Evolutionary conservation across 2,888 invertebrate genomes (phyloP), one percentile per base, ranked within the genome.

Genomic region (Suillia variegata): DNA sequence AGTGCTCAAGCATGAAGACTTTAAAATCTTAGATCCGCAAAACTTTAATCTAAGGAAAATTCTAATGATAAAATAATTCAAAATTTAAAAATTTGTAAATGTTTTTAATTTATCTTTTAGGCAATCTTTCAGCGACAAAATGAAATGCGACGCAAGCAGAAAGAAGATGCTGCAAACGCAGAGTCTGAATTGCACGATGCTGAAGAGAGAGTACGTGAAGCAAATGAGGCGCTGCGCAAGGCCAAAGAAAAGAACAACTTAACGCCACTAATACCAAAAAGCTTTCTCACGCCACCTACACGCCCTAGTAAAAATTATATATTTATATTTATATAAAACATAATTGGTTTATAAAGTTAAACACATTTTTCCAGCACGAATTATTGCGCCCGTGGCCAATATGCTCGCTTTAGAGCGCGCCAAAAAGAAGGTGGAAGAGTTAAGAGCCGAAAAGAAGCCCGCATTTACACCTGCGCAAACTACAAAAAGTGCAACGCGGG

Each of bases 301-400:
- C 67, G 63, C 58, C 21, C 59, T 2, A 56, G 67, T 70, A 61
- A 20, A 53, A 60, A 56, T 13, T 42, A 5, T 26, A 15, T 56
- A 34, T 34, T 21, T 33, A 10, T 15, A 50, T 38, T 33, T 2
- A 3, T 5, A 49, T 2, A 49, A 21, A 13, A 38, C 15, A 13
- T 38, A 38, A 4, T 26, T 8, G 13, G 13, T 4, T 52, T 13
- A 2, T 10, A 31, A 52, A 31, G 15, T 20, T 22, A 8, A 21
- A 21, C 26, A 21, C 20, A 13, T 50, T 26, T 17, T 48, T 54
- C 54, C 13, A 82, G 84, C 87, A 59, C 85, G 90, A 58, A 64
- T 66, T 17, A 92, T 93, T 68, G 89, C 92, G 21, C 92, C 92
- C 70, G 92, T 91, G 51, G 88, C 90, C 57, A 92, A 93, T 81